Base-by-base conservation (phyloP, 2,113 vertebrate species). In the Salvelinus sp. region DNA sequence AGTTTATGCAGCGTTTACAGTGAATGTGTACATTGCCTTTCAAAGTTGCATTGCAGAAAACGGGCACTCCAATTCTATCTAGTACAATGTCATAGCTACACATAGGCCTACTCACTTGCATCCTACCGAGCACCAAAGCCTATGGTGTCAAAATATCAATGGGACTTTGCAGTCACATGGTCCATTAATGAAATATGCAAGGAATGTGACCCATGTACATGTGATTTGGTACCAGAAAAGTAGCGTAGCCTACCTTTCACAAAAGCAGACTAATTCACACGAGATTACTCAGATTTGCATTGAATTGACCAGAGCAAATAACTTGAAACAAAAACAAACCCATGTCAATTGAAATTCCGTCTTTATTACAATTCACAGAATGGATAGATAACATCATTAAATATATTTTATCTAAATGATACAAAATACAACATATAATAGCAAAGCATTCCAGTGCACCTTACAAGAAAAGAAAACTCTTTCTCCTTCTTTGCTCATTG, bases 301-400 rank as follows among this genome's bases (percentile, higher is more conserved):
- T 54, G 58, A 62, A n/a, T 16, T 62, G 58, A 27, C 64, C 23
- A 14, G 64, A 63, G 22, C 25, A 22, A 28, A 44, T 44, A 10
- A 44, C 38, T 44, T 44, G 25, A 25, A 25, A 67, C 48, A 5
- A 68, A 28, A 54, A 18, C 2, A 10, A n/a, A 33, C 33, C 9
- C 20, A 12, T 23, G 38, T n/a, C 44, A 70, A 82, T 81, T 87
- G 58, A 33, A 88, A 84, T 84, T 90, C 75, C 69, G 78, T 74
- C 84, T 92, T 91, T 91, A 91, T 91, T 91, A 88, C 89, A 90
- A 91, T 86, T 90, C 89, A 92, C 88, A 87, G 79, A 88, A 86
- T 81, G 71, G 75, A 88, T 85, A 86, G 83, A 75, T 79, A 73
- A 84, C 87, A 83, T 91, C 76, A 88, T 89, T 88, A 90, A 92